Evolutionary conservation across 2,888 invertebrate genomes (phyloP).

Genomic region (Encarsia formosa): DNA sequence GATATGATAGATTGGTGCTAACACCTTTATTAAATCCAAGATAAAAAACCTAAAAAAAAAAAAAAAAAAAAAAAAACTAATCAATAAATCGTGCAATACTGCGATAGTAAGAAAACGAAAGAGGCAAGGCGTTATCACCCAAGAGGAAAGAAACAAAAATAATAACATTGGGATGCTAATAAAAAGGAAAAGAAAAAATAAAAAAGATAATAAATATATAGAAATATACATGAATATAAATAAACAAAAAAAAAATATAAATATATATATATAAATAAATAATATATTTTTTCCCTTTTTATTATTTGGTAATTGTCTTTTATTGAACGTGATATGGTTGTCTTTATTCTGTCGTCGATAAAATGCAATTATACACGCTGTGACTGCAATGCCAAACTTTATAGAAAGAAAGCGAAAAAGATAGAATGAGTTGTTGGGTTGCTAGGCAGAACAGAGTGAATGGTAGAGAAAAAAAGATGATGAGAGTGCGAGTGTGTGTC

Average conservation of each 20-base stretch:
- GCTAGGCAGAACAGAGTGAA: no score
- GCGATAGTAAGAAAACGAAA: constrained; percentile 39
- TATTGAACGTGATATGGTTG: constrained; percentile 22
- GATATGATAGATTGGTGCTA: constrained; percentile 54
- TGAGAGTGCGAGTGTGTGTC: neutral
- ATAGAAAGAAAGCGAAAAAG: constrained; percentile 4
- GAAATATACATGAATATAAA: no score
- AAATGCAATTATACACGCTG: constrained; percentile 27
- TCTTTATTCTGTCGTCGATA: constrained; percentile 22
- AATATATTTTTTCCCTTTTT: no score
- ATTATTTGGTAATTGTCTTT: constrained; percentile 18
- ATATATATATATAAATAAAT: constrained; percentile 27
- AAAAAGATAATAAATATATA: no score
- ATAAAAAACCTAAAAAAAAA: constrained; percentile 31
- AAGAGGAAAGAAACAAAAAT: neutral
- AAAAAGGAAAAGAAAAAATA: no score
- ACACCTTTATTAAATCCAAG: constrained; percentile 48
- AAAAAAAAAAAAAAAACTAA: constrained; percentile 26
- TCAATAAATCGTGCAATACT: constrained; percentile 48
- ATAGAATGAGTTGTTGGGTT: constrained; percentile 10
- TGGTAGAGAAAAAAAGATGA: neutral
- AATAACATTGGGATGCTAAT: no score
- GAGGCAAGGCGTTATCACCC: constrained; percentile 24
- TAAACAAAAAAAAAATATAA: no score
- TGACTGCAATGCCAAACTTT: constrained; percentile 29